Base-by-base conservation (phyloP, 2,113 vertebrate genomes). In the Melanerpes aurifrons region DNA sequence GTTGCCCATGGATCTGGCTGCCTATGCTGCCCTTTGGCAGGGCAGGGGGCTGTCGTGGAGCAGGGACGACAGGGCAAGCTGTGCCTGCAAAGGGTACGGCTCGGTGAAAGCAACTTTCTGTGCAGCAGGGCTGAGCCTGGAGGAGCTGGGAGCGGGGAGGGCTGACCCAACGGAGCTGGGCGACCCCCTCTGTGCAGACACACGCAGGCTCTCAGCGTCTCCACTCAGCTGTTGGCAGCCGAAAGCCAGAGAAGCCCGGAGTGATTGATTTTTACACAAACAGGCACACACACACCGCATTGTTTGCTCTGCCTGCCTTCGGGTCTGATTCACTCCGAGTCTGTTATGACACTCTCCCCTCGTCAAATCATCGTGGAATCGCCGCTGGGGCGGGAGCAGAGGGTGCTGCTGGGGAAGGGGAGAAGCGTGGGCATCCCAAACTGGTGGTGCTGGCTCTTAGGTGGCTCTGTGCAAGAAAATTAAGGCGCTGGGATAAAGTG, bases 1-100 rank as follows among this genome's bases (percentile, higher is more conserved):
- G 15, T 28, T 54, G 1, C 5, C 83, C 31, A 0, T 1, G 17
- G 2, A 14, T 10, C 56, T 4, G 8, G 31, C n/a, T 0, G 25
- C 35, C 40, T 45, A 0, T 0, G 9, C 31, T 37, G 62, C 35
- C 67, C 57, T 19, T 19, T 4, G 28, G 10, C 2, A 20, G 72
- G 40, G 6, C 20, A 7, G 66, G 37, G 25, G 48, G 62, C n/a
- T 48, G 35, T 0, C 15, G 0, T 1, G 10, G 68, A 19, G 5
- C 37, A 10, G 19, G 29, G 50, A 35, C 1, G 3, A 21, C 50
- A 4, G 9, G 32, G 24, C 47, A 13, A 9, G 66, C 90, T 14
- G 0, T 82, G 58, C 58, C 71, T 1, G 15, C 9, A 5, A 3
- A 32, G 22, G 28, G 22, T 32, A 2, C 0, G 1, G 40, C 15